Evolutionary conservation across 2,888 invertebrate species (phyloP).

Genomic region (Caenorhabditis doughertyi): DNA sequence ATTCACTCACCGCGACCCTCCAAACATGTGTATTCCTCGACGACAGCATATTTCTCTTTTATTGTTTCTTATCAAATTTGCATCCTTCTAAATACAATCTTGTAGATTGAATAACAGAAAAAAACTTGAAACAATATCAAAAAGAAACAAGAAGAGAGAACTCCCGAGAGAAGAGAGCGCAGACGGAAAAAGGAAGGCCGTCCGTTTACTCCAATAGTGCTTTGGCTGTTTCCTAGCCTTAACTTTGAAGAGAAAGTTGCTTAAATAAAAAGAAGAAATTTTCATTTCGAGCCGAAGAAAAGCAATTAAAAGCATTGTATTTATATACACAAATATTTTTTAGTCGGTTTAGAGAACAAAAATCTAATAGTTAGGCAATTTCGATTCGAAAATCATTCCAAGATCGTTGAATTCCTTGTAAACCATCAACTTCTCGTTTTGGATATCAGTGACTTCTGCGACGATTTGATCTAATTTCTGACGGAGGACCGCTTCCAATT

Average conservation of each 20-base stretch:
- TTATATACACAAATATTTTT: no score
- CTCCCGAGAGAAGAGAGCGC: neutral
- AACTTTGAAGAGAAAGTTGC: no score
- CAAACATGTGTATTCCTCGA: neutral
- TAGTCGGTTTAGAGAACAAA: no score
- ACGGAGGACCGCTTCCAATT: neutral
- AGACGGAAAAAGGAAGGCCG: no score
- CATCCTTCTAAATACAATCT: neutral
- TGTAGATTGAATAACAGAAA: neutral
- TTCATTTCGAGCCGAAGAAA: no score
- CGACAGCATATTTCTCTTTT: neutral
- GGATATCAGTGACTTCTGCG: neutral
- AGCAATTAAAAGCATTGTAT: no score
- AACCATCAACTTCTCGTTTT: slow-evolving; percentile 2
- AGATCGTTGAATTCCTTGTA: neutral
- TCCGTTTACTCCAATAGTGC: no score
- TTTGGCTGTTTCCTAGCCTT: no score
- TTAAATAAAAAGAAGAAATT: no score
- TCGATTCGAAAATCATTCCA: neutral
- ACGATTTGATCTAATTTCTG: neutral
- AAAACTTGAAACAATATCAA: neutral
- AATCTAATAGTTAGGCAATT: neutral
- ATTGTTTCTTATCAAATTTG: neutral
- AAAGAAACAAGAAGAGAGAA: neutral
- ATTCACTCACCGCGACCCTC: neutral